Percentiles rank a stretch among this genome's conserved stretches.
phyloP scores from a whole-genome alignment of 2,888 invertebrate genomes.

The Cryptus armator region DNA sequence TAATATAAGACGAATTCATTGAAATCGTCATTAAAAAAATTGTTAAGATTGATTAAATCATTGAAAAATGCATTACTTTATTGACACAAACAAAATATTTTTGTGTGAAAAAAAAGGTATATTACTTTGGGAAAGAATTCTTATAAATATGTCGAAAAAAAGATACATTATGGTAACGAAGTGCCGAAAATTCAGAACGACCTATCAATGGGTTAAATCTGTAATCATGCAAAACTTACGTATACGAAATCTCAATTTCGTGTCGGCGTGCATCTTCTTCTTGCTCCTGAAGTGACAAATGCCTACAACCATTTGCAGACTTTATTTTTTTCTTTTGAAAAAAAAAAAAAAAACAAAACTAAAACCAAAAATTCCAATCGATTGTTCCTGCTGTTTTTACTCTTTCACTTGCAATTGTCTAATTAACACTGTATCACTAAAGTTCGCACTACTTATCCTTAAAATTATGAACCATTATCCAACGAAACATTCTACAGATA shows the following conservation, averaged over 20 bases:
- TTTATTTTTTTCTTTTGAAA: conserved; percentile 19
- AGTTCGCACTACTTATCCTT: background rate
- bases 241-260: conserved; percentile 78
- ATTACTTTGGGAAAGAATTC: too few relatives aligned
- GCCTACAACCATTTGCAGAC: conserved; percentile 79
- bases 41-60: too few relatives aligned
- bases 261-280: conserved; percentile 79
- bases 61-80: too few relatives aligned
- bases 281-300: conserved; percentile 79
- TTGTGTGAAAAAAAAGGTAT: too few relatives aligned
- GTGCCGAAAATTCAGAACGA: background rate
- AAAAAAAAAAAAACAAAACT: background rate
- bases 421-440: background rate
- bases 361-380: background rate
- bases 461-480: background rate
- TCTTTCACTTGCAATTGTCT: background rate
- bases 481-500: background rate
- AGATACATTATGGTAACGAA: background rate
- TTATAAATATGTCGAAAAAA: background rate
- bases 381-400: background rate
- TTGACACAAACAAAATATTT: too few relatives aligned
- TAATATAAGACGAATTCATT: too few relatives aligned
- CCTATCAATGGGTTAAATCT: background rate
- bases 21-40: too few relatives aligned
- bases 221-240: conserved; percentile 74